Evolutionary conservation across 1,140 invertebrate species (phyloP), one percentile per base, ranked within the genome.

Genomic region (Bombus picipes): DNA sequence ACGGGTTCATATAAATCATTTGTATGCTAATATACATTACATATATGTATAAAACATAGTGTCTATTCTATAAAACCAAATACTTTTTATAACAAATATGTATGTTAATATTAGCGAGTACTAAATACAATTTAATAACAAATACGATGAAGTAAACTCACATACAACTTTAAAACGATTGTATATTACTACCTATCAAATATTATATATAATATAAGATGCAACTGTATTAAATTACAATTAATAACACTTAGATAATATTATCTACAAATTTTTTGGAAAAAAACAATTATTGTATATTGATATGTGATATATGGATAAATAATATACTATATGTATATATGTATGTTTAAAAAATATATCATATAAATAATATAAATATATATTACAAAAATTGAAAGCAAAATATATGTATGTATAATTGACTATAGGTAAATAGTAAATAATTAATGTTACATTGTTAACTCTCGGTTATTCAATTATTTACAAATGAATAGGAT

Each of bases 21-120:
- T 71, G 3, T 79, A 34, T 22, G 39, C 68, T 80, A 80, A 65
- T 77, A 83, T 57, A 39, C n/a, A 73, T 73, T n/a, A 12, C 25
- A 43, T 73, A 77, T 41, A 62, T 68, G 47, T 74, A 85, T 65
- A 85, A 84, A 72, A 85, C 41, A 85, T 72, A 81, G 34, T 74
- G 22, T 65, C 68, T 73, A 32, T 37, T 32, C 32, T 53, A 80
- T 22, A 37, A 78, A 70, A 70, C 6, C 39, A 22, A 80, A 66
- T 32, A 53, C n/a, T 32, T n/a, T 84, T 71, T 43, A 84, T 47
- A 85, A 73, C 68, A 65, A 83, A 65, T 74, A 74, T 34, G 32
- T 34, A 72, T 72, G 47, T 53, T 72, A 25, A 74, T 74, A 15
- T 72, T 22, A 57, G 68, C 34, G 28, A 41, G 25, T 57, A 8